A percentile compares a stretch with the other conserved stretches of the same genome.
phyloP scores from a whole-genome alignment of 2,113 vertebrate species.

The Sinocyclocheilus grahami region DNA sequence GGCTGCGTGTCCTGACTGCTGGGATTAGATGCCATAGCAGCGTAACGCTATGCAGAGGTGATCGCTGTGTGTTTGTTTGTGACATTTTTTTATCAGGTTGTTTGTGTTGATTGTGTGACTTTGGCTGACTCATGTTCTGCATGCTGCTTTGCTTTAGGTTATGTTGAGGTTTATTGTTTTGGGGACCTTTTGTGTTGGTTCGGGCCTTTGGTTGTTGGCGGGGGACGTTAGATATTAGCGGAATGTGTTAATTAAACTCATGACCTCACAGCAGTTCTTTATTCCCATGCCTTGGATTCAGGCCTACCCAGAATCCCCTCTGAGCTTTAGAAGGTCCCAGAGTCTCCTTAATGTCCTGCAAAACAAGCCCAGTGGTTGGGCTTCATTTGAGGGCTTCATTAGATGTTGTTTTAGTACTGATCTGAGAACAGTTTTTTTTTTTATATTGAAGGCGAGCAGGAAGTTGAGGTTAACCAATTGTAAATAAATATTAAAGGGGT shows the following conservation, averaged over 20 bases:
- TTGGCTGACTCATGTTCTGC: background rate
- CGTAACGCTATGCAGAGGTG: conserved; percentile 13
- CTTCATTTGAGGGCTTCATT: conserved; percentile 15
- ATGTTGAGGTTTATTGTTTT: conserved; percentile 9
- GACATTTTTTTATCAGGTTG: background rate
- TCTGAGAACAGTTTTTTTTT: background rate
- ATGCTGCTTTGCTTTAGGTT: background rate
- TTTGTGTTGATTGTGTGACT: background rate
- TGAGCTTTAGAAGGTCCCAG: conserved; percentile 42
- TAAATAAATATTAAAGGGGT: too few species aligned
- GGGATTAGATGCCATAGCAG: conserved; percentile 47
- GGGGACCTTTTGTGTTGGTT: conserved; percentile 34
- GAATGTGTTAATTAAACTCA: conserved; percentile 68
- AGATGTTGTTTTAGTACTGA: background rate
- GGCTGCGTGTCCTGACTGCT: conserved; percentile 13
- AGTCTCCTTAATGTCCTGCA: conserved; percentile 40
- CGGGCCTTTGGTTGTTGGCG: conserved; percentile 1
- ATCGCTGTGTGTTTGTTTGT: conserved; percentile 27
- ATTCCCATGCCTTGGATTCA: conserved; percentile 60
- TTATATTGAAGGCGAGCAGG: too few species aligned
- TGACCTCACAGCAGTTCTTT: conserved; percentile 58
- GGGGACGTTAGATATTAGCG: conserved; percentile 43
- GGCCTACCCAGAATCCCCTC: conserved; percentile 43
- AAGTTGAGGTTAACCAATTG: too few species aligned
- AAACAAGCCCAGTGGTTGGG: conserved; percentile 47